Evolutionary conservation across 2,797 vertebrate species (phyloP), one percentile per base, ranked within the genome.

Genomic region (Poliocrania exsul): DNA sequence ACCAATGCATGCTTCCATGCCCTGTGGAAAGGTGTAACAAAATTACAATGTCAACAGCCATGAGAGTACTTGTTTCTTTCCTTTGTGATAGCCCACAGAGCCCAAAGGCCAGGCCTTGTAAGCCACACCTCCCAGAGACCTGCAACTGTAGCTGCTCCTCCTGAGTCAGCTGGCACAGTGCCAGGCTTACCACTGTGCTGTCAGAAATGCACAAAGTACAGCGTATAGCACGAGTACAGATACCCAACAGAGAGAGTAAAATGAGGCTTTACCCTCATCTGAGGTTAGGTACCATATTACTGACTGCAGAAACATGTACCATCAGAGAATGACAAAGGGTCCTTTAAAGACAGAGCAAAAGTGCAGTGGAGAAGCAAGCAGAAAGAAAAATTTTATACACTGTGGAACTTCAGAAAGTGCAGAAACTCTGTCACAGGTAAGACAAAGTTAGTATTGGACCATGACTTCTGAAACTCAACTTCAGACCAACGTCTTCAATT

Each of bases 31-130:
- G 47, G 64, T 2, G 0, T 35, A 88, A 50, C 19, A 65, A 64
- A 90, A 91, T 60, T 26, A 40, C 20, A 71, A 56, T 19, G 65
- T 25, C 46, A 78, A 28, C n/a, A 71, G 18, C n/a, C n/a, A 61
- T 1, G 4, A 71, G 35, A 54, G n/a, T 29, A 58, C 8, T 40
- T 83, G 10, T 23, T 80, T 90, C 77, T 75, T 81, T 65, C 11
- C 12, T 28, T 79, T 69, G 19, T 54, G 35, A 61, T 6, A 81
- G 42, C n/a, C 16, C 71, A 53, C 0, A 0, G 31, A 82, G 19
- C 24, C 14, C 33, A 57, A 53, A 86, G 0, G 18, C 23, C 28
- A 1, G 28, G 66, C 42, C 0, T 0, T 19, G 61, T 17, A 40
- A 93, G 54, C 50, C 8, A 5, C 33, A 23, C 44, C 4, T 8